Conservation (phyloP, 2,888 invertebrate genomes). For the Habroteleia sp. region DNA sequence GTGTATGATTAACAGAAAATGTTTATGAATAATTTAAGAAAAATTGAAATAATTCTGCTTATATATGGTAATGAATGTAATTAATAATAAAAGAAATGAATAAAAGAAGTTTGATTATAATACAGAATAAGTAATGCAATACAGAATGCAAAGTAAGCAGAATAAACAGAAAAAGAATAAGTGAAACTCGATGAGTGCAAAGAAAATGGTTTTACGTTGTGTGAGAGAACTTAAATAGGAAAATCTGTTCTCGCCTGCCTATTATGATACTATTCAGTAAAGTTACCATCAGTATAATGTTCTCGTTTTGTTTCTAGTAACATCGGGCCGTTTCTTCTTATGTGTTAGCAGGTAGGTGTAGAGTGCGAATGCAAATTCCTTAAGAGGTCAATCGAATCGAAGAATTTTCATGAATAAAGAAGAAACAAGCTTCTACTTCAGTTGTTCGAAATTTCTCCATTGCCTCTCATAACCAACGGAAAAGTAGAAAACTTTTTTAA, state of each 20-base stretch:
- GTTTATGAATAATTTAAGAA: too few relatives aligned
- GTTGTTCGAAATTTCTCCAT: slow-evolving; percentile 48
- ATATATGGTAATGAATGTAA: too few relatives aligned
- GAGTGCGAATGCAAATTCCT: slow-evolving; percentile 65
- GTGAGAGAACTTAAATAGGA: slow-evolving; percentile 53
- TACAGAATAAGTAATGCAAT: slow-evolving; percentile 12
- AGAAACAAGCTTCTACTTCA: slow-evolving; percentile 53
- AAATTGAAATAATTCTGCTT: too few relatives aligned
- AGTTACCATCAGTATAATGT: slow-evolving; percentile 47
- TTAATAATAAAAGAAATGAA: too few relatives aligned
- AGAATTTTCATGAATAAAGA: slow-evolving; percentile 64
- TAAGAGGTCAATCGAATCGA: slow-evolving; percentile 62
- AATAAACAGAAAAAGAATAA: slow-evolving; percentile 52
- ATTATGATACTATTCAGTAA: slow-evolving; percentile 43
- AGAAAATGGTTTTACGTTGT: slow-evolving; percentile 45
- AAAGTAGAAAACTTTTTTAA: slow-evolving; percentile 54
- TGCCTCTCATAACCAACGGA: slow-evolving; percentile 50
- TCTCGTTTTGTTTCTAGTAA: slow-evolving; percentile 58
- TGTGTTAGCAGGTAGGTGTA: slow-evolving; percentile 46
- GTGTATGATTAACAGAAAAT: too few relatives aligned
- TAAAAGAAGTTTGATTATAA: too few relatives aligned
- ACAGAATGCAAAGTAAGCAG: slow-evolving; percentile 15
- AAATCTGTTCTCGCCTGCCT: slow-evolving; percentile 50
- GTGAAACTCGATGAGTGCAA: slow-evolving; percentile 27
- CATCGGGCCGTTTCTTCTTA: slow-evolving; percentile 42